Conservation (phyloP, 2,113 vertebrate species). For the Onychorhynchus coronatus region DNA sequence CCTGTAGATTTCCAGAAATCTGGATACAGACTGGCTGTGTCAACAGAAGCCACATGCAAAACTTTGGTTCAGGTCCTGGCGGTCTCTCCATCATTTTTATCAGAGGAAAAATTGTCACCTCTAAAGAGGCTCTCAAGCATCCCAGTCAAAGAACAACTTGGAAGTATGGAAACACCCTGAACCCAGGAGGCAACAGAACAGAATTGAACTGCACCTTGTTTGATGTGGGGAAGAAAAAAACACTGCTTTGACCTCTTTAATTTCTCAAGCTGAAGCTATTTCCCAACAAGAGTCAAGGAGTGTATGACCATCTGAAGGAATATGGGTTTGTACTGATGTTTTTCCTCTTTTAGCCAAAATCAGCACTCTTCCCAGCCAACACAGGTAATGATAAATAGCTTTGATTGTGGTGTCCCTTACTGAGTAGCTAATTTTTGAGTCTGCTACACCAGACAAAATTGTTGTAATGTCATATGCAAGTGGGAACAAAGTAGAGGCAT, state of each 20-base stretch:
- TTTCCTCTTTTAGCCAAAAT: neutral
- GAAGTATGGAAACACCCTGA: conserved; percentile 79
- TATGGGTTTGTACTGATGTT: conserved; percentile 79
- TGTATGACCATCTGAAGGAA: conserved; percentile 86
- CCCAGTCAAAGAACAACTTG: conserved; percentile 46
- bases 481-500: neutral
- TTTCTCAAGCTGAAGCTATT: conserved; percentile 75
- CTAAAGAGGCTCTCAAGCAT: conserved; percentile 67
- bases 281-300: conserved; percentile 77
- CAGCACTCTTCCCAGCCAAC: neutral
- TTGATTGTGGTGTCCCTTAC: neutral
- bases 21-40: conserved; percentile 83
- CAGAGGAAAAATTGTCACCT: conserved; percentile 81
- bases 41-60: conserved; percentile 75
- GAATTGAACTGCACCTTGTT: conserved; percentile 92
- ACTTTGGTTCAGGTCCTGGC: conserved; percentile 66
- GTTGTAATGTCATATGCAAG: neutral
- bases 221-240: conserved; percentile 83
- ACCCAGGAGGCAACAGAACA: conserved; percentile 81
- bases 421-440: neutral
- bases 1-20: conserved; percentile 86
- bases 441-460: neutral
- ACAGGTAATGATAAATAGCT: neutral
- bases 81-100: conserved; percentile 80
- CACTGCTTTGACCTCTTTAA: conserved; percentile 89